Evolutionary conservation across 2,888 invertebrate genomes (phyloP).

Genomic region (Clistopyga incitator): DNA sequence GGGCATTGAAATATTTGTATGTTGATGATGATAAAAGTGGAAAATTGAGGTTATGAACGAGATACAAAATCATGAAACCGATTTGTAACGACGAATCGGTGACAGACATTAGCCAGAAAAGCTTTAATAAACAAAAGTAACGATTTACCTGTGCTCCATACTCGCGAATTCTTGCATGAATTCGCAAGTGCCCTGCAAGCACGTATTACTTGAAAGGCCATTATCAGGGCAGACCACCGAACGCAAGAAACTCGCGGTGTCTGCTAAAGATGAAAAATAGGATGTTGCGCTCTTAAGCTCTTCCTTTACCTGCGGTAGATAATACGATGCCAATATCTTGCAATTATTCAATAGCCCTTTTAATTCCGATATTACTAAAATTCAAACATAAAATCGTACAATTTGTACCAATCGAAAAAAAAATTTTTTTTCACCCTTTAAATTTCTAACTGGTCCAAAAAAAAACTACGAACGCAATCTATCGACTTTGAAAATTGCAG

Average conservation of each 20-base stretch:
- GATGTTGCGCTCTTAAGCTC: neutral
- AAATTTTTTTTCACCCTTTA: too few relatives aligned
- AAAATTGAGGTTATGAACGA: constrained; percentile 52
- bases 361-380: neutral
- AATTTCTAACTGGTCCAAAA: too few relatives aligned
- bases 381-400: too few relatives aligned
- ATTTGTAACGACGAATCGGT: neutral
- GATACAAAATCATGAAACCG: neutral
- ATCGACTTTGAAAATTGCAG: too few relatives aligned
- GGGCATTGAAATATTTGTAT: neutral
- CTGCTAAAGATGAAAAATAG: neutral
- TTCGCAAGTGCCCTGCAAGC: constrained; percentile 68
- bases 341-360: too few relatives aligned
- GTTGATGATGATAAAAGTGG: neutral
- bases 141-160: constrained; percentile 51
- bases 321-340: neutral
- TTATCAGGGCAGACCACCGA: constrained; percentile 62
- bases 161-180: constrained; percentile 59
- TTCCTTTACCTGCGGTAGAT: neutral
- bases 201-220: constrained; percentile 74
- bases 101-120: neutral
- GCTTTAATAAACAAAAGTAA: neutral
- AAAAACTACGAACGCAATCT: too few relatives aligned
- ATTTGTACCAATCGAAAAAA: too few relatives aligned
- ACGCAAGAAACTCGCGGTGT: constrained; percentile 13